Conservation (phyloP, 2,113 vertebrate genomes). For the Gymnobelideus leadbeateri region DNA sequence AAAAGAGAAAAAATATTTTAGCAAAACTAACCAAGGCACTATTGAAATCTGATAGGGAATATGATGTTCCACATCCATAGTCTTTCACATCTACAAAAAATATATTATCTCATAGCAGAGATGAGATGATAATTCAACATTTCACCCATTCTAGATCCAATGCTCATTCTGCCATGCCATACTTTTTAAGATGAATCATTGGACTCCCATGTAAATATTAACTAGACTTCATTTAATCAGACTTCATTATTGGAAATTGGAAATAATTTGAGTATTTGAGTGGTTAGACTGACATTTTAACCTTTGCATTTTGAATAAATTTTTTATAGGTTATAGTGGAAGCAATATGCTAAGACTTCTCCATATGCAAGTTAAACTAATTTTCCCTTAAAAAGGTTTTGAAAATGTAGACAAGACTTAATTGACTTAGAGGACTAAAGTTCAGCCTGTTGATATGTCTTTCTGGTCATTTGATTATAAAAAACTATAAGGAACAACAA, state of each 20-base stretch:
- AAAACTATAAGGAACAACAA: not conserved
- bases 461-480: not conserved
- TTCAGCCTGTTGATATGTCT: not conserved
- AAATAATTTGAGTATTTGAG: not conserved
- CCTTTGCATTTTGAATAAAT: not conserved
- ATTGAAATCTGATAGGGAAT: not conserved
- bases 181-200: not conserved
- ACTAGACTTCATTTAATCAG: not conserved
- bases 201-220: not conserved
- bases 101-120: not conserved
- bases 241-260: not conserved
- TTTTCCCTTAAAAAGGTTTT: not conserved
- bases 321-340: not conserved
- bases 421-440: not conserved
- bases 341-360: not conserved
- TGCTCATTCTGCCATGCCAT: not conserved
- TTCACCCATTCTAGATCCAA: not conserved
- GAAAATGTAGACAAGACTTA: not conserved
- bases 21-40: not conserved
- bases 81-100: not conserved
- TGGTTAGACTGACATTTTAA: not conserved
- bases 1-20: not conserved
- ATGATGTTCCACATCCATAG: not conserved
- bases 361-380: not conserved
- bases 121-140: not conserved